Evolutionary conservation across 1,140 invertebrate genomes (phyloP), one percentile per base, ranked within the genome.

Genomic region (Lethocerus indicus): DNA sequence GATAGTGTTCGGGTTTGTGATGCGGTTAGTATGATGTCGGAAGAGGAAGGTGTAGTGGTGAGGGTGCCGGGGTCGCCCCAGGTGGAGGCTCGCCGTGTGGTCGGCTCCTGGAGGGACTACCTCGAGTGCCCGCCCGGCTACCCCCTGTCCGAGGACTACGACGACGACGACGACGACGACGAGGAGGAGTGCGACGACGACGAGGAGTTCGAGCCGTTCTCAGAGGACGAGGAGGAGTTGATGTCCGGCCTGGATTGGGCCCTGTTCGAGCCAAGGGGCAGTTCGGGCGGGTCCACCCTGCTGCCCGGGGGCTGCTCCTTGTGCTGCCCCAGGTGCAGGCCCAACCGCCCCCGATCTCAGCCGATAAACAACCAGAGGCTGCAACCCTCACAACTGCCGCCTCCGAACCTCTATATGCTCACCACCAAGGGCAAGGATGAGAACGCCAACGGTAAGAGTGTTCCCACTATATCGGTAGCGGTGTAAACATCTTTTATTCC

Each of bases 221-320:
- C 29, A 9, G 29, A 32, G n/a, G 29, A 32, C 29, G 29, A 32
- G 29, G 29, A 32, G 29, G 29, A 32, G 29, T 9, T 9, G n/a
- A 9, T 32, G 29, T 9, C 9, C 9, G 29, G 29, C n/a, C n/a
- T 32, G 29, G 29, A 32, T n/a, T 32, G 9, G 9, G 29, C 29
- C 29, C 29, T 32, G 9, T 32, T 32, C 29, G 29, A 32, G 29
- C 29, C 29, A 16, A 70, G 21, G 5, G 21, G 32, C 14, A n/a
- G 6, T 14, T 50, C 71, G 48, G 61, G 59, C 47, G 69, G 70
- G 54, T 58, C 63, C n/a, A n/a, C 29, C 9, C 29, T n/a, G 29
- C 29, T n/a, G 9, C n/a, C 29, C 29, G 29, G n/a, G 9, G 9
- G 29, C 29, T 32, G 29, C 29, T 32, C 29, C n/a, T 32, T 9